phyloP scores from a whole-genome alignment of 2,888 invertebrate species.

The Acleris sparsana region DNA sequence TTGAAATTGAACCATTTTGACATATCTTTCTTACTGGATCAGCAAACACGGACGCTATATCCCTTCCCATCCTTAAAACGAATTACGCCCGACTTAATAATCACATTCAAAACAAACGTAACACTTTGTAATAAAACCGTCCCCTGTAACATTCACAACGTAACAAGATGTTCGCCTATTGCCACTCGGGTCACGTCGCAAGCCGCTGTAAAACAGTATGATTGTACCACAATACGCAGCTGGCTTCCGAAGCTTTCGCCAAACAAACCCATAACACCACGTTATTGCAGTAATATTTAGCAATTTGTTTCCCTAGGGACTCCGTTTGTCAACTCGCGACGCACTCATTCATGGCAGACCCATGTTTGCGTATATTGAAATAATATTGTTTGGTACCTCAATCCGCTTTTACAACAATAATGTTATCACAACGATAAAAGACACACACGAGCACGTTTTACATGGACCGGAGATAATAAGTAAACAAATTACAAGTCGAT shows the following conservation, averaged over 20 bases:
- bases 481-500: too few species aligned
- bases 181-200: conserved; percentile 62
- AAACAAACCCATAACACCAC: conserved; percentile 52
- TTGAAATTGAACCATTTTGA: too few species aligned
- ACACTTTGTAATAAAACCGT: conserved; percentile 47
- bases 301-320: conserved; percentile 31
- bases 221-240: conserved; percentile 54
- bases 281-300: conserved; percentile 41
- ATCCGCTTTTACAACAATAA: too few species aligned
- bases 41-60: too few species aligned
- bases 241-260: conserved; percentile 54
- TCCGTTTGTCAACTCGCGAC: conserved; percentile 30
- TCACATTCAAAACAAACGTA: conserved; percentile 31
- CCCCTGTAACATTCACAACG: conserved; percentile 53
- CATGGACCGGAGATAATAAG: too few species aligned
- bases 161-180: conserved; percentile 53
- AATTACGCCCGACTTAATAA: not conserved
- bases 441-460: too few species aligned
- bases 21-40: too few species aligned
- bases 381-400: not conserved
- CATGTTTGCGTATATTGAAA: not conserved
- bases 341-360: conserved; percentile 1
- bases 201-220: conserved; percentile 62
- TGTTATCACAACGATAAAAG: too few species aligned
- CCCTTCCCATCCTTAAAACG: too few species aligned